phyloP scores from a whole-genome alignment of 1,140 invertebrate species.

The Diuraphis noxia region DNA sequence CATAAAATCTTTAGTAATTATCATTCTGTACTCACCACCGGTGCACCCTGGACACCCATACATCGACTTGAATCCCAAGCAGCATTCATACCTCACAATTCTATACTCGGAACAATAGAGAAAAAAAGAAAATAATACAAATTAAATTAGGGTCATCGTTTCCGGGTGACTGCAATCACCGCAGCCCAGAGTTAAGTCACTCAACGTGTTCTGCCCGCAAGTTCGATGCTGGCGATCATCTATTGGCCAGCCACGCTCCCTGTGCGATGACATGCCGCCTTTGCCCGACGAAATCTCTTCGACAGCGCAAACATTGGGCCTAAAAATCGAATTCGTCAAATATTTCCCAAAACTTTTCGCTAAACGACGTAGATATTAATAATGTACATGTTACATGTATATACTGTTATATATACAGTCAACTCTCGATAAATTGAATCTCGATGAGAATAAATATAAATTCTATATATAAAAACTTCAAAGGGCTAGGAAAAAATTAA shows the following conservation, averaged over 20 bases:
- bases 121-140: neutral
- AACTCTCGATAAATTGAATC: too few species aligned
- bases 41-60: conserved; percentile 61
- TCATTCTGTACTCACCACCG: conserved; percentile 60
- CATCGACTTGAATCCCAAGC: conserved; percentile 62
- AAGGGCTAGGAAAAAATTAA: too few species aligned
- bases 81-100: conserved; percentile 64
- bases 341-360: neutral
- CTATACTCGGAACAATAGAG: conserved; percentile 57
- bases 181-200: neutral
- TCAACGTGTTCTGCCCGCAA: conserved; percentile 26
- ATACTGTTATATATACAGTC: neutral
- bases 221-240: neutral
- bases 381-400: too few species aligned
- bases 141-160: neutral
- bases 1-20: neutral
- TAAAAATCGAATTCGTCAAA: neutral
- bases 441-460: too few species aligned
- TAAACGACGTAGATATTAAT: neutral
- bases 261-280: neutral
- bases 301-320: conserved; percentile 32
- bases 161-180: neutral
- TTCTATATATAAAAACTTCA: too few species aligned
- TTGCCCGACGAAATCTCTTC: neutral
- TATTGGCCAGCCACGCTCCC: neutral